Percentiles rank a stretch among this genome's conserved stretches.
These are phyloP conservation scores for Rhea americana DNA, from an alignment of 2,113 vertebrate genomes.

Conservation along the genomic window DNA sequence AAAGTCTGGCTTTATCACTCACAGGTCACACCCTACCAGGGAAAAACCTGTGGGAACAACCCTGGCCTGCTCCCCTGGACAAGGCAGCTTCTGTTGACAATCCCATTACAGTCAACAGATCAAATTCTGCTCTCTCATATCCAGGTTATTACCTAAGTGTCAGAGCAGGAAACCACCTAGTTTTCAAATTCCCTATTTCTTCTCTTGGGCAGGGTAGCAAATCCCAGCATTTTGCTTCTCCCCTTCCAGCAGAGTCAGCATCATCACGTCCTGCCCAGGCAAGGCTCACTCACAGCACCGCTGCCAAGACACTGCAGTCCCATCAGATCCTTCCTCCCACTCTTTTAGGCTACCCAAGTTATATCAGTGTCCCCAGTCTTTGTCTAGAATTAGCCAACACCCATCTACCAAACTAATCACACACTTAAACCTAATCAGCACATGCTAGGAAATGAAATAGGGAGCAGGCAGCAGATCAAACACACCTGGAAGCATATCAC, in stretches of 20 bases:
- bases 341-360: not conserved
- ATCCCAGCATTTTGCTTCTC: not conserved
- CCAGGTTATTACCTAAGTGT: accelerated
- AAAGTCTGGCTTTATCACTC: accelerated
- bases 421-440: not conserved
- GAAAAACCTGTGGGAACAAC: not conserved
- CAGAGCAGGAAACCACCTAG: accelerated
- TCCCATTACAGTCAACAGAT: not conserved
- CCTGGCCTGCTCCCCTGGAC: not conserved
- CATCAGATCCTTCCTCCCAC: not conserved
- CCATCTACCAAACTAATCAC: not conserved
- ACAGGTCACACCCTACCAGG: too few relatives aligned
- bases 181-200: not conserved
- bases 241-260: not conserved
- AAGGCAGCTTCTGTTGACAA: not conserved
- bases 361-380: not conserved
- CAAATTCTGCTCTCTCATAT: not conserved
- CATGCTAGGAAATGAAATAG: not conserved
- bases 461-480: not conserved
- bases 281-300: too few relatives aligned
- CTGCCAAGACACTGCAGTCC: accelerated
- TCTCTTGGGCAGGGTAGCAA: not conserved
- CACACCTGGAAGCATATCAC: not conserved
- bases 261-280: not conserved
- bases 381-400: not conserved